Evolutionary conservation across 2,113 vertebrate genomes (phyloP), one percentile per base, ranked within the genome.

Genomic region (Micronycteris hirsuta): DNA sequence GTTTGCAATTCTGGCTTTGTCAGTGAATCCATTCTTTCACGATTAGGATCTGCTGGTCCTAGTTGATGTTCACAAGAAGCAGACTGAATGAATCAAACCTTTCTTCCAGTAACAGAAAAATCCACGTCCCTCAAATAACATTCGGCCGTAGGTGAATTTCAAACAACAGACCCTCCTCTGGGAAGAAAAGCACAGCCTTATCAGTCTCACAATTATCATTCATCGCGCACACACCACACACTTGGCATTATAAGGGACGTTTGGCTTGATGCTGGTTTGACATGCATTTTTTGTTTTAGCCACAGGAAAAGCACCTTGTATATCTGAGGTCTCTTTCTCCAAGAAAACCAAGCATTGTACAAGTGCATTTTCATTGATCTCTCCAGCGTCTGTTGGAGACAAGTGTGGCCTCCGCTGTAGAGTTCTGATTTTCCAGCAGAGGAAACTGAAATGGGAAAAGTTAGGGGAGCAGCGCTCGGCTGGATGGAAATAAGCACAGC

Each of bases 221-320:
- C 63, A 58, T 98, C 95, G 95, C 28, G 85, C 24, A n/a, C 38
- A 76, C 43, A 54, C 68, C 74, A 81, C 45, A 80, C 77, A 61
- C 26, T 92, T 97, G 92, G 93, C 87, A 65, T 93, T 82, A n/a
- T 92, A 78, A 89, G 81, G 71, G 93, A 93, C 78, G 45, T 89
- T 94, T 54, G 54, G 58, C 19, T 73, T 65, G 22, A 43, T 87
- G 56, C 33, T 86, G n/a, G 80, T 77, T 93, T 92, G 94, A 95
- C 58, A 20, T 68, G 56, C 26, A 22, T 24, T 47, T 96, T 96
- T 89, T 96, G 54, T 93, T 95, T 96, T 94, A 93, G 80, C 84
- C 43, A 85, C 65, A 67, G 43, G 45, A 86, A 93, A 95, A 82
- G 45, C 41, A 93, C 63, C 58, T 86, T 81, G n/a, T 77, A 11